phyloP scores from a whole-genome alignment of 2,113 vertebrate species.

The Mellivora capensis region DNA sequence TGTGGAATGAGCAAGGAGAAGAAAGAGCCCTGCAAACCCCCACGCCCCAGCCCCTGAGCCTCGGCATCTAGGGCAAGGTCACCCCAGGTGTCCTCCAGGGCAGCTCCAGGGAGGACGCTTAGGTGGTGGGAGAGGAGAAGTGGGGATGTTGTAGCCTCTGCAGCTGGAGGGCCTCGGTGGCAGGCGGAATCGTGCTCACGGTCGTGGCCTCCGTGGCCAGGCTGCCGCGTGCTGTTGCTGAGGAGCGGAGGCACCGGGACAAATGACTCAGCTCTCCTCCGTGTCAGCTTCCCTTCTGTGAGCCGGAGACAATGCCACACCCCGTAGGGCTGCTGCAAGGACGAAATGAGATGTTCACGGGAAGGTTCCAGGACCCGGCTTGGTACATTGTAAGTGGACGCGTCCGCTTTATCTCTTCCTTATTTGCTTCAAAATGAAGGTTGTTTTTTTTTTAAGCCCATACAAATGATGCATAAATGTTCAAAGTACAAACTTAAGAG shows the following conservation, averaged over 20 bases:
- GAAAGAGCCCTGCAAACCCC: neutral
- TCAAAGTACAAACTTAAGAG: neutral
- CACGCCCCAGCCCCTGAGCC: neutral
- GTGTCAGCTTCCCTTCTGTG: neutral
- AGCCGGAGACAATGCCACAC: no score
- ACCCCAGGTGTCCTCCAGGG: neutral
- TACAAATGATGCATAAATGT: neutral
- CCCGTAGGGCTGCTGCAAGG: neutral
- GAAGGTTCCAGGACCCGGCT: no score
- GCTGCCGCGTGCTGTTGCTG: neutral
- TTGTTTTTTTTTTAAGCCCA: no score
- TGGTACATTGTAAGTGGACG: accelerated
- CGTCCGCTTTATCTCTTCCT: neutral
- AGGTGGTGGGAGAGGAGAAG: neutral
- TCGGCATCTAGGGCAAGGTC: no score
- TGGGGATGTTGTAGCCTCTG: no score
- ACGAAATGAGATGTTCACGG: neutral
- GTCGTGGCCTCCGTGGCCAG: neutral
- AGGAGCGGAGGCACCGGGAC: neutral
- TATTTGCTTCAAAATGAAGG: neutral
- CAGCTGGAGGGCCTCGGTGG: neutral
- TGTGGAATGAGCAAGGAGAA: neutral
- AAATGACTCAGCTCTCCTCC: accelerated
- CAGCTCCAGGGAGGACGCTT: neutral
- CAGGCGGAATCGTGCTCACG: neutral